Base-by-base conservation (phyloP, 2,797 vertebrate genomes). In the Oreochromis mossambicus region DNA sequence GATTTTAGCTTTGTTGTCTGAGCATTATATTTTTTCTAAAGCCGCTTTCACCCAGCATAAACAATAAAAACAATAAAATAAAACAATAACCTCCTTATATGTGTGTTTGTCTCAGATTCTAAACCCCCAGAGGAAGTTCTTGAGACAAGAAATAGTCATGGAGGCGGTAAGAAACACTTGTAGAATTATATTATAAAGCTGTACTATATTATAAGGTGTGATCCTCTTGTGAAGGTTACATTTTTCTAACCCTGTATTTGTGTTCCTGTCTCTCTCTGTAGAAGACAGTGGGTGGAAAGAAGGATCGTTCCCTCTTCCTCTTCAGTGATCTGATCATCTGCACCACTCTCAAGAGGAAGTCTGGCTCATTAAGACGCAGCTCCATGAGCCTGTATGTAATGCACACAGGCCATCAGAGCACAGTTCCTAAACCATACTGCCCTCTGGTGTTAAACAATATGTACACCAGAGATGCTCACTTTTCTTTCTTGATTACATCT, bases 131-230 rank as follows among this genome's bases (percentile, higher is more conserved):
- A 97, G 98, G 94, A 98, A 97, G 93, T 99, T 99, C 94, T 94
- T 99, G 89, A 97, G 98, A 86, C 98, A 99, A 92, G 98, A 99
- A 95, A 99, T 99, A 97, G 98, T 99, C 46, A 97, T 97, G 92
- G 98, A 99, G 95, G 96, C 97, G 97, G 98, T 99, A 96, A 98
- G 98, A 91, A 63, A 36, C 43, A 4, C 6, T 77, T 26, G 9
- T 77, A 15, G 26, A 61, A 73, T 10, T n/a, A 21, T 7, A 8
- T 66, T 34, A 61, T 56, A n/a, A 58, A 41, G 58, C 43, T 9
- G n/a, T 50, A 32, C 50, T 75, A 50, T 75, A 50, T 50, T 48
- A 32, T 75, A 12, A 75, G 17, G 26, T 13, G 1, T 32, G 17
- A 75, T 48, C 61, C 6, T 12, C 15, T 41, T 29, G 11, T 51